Conservation (phyloP, 2,797 vertebrate genomes). For the Setipinna tenuifilis region DNA sequence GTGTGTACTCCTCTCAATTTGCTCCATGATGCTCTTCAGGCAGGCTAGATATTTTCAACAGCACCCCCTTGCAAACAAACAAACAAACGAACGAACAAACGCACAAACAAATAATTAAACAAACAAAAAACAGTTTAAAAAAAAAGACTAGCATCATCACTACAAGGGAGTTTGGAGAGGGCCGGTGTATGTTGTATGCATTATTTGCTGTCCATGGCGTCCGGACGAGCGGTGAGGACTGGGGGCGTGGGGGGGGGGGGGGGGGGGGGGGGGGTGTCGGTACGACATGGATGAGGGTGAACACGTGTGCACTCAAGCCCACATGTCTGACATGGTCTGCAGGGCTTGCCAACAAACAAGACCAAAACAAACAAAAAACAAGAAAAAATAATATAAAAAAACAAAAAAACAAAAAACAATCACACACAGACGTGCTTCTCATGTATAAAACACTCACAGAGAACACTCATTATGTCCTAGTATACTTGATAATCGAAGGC, state of each 20-base stretch:
- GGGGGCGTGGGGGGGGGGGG: background rate
- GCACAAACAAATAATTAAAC: constrained; percentile 1
- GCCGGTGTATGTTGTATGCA: background rate
- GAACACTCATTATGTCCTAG: constrained; percentile 39
- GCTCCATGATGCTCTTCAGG: constrained; percentile 2
- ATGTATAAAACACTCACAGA: constrained; percentile 36
- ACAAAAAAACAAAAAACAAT: constrained; percentile 24
- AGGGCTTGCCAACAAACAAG: background rate
- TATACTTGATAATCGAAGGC: constrained; percentile 69
- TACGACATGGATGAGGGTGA: background rate
- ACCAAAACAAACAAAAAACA: constrained; percentile 15
- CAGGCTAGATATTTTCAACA: constrained; percentile 52
- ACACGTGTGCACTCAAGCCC: background rate
- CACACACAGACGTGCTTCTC: constrained; percentile 39
- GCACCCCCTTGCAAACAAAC: constrained; percentile 35
- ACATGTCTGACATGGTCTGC: background rate
- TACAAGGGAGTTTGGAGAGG: background rate
- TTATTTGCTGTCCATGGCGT: background rate
- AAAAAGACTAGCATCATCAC: background rate
- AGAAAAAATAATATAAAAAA: background rate
- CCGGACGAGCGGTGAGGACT: background rate
- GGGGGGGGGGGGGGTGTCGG: too few relatives aligned
- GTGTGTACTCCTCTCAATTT: background rate
- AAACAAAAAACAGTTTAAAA: background rate
- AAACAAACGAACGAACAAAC: background rate